These are phyloP conservation scores for Acanthopleura granulata DNA, from an alignment of 2,888 invertebrate genomes.

Conservation along the genomic window DNA sequence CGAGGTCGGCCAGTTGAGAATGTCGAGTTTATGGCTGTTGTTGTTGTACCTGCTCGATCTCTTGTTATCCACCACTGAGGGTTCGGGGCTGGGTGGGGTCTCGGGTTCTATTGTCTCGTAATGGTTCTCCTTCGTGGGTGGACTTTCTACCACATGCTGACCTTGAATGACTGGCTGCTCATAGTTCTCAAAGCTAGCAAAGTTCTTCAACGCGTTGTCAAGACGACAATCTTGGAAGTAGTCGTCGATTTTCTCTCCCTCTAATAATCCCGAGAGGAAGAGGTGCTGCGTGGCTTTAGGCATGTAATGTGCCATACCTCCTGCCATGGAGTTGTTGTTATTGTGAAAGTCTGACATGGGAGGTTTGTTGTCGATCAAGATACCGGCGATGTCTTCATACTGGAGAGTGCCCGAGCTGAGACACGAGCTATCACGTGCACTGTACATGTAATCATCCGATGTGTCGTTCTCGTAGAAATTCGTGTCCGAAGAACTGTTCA, in stretches of 20 bases:
- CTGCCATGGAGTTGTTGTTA: neutral
- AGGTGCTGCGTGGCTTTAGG: slow-evolving; percentile 12
- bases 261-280: neutral
- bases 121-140: neutral
- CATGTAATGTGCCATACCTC: slow-evolving; percentile 12
- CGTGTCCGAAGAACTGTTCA: neutral
- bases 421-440: neutral
- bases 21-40: neutral
- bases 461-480: neutral
- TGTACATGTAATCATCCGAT: neutral
- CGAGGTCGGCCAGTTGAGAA: slow-evolving; percentile 7
- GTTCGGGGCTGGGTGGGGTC: neutral
- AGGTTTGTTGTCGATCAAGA: neutral
- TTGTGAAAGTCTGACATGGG: neutral
- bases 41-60: neutral
- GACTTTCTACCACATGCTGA: neutral
- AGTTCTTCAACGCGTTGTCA: neutral
- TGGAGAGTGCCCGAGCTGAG: neutral
- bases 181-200: neutral
- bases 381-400: neutral
- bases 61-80: neutral
- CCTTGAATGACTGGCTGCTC: neutral
- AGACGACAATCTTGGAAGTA: slow-evolving; percentile 9
- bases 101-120: neutral
- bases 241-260: slow-evolving; percentile 11